Evolutionary conservation across 2,888 invertebrate species (phyloP), one percentile per base, ranked within the genome.

Genomic region (Eupithecia vulgata): DNA sequence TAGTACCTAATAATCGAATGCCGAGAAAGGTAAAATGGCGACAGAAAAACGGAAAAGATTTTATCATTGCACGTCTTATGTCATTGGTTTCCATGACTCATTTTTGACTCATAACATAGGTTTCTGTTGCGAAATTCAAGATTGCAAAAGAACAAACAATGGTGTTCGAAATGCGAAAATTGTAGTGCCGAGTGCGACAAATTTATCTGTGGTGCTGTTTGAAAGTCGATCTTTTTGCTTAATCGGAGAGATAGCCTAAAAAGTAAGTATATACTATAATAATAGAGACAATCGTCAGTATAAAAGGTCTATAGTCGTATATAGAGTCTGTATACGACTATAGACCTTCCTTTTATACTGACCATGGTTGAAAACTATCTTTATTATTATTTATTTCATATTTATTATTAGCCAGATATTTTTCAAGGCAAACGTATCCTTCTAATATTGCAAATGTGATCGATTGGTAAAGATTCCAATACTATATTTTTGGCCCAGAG

Each of bases 51-150:
- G 25, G 25, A 57, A 12, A 12, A 57, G 25, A 12, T 21, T 57
- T 52, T 7, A 12, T 25, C 13, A 52, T 13, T 57, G 25, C 57
- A 57, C 30, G 30, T 30, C 21, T 25, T 57, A 21, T 13, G 5
- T 25, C 52, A 57, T 13, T 57, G 57, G 57, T 52, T 52, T n/a
- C n/a, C 52, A 52, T 52, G 57, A 57, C 57, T 57, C 57, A 57
- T 57, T 12, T 25, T 57, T 57, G 57, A 57, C 57, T 57, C 25
- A 57, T 12, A 57, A 57, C 30, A 3, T 30, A 30, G 1, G 30
- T 25, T 57, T 57, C 25, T 12, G 25, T 57, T 57, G 21, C 21
- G 57, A 57, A 57, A 25, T 21, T 57, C 57, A 25, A 25, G 57
- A 21, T 2, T 57, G 25, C 57, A 57, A 25, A 21, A 25, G 13